phyloP scores from a whole-genome alignment of 2,113 vertebrate genomes.

The Crotalus viridis region DNA sequence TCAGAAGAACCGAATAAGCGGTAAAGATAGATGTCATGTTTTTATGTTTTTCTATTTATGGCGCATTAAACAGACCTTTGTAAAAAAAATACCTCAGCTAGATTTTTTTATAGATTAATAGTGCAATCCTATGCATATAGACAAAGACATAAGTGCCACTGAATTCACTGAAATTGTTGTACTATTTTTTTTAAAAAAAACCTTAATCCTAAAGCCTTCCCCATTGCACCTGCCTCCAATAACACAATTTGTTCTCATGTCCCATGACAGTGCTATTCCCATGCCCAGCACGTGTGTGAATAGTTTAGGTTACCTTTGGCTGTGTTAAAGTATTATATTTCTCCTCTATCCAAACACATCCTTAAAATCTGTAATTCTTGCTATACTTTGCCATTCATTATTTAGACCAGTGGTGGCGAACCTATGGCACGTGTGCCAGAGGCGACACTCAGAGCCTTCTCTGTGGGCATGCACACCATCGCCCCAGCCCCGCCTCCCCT shows the following conservation, averaged over 20 bases:
- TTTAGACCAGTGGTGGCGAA: too few relatives aligned
- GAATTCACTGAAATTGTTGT: neutral
- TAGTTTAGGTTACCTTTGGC: neutral
- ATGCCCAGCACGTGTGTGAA: neutral
- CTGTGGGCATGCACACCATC: too few relatives aligned
- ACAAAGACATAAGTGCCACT: neutral
- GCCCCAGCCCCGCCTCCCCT: too few relatives aligned
- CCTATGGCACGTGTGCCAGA: too few relatives aligned
- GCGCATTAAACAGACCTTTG: neutral
- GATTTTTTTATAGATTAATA: neutral
- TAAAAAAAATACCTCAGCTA: neutral
- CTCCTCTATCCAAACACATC: neutral
- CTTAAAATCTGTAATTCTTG: neutral
- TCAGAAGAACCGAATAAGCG: neutral
- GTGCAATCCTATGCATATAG: neutral
- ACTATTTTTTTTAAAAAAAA: neutral
- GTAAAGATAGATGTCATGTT: too few relatives aligned
- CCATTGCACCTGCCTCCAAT: neutral
- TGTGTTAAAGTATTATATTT: neutral
- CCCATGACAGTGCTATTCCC: neutral
- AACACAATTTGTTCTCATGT: neutral
- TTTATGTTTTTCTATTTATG: neutral
- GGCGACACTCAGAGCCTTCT: too few relatives aligned
- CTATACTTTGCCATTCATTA: neutral
- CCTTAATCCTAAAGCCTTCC: neutral